Evolutionary conservation across 2,888 invertebrate genomes (phyloP), one percentile per base, ranked within the genome.

Genomic region (Phengaris arion): DNA sequence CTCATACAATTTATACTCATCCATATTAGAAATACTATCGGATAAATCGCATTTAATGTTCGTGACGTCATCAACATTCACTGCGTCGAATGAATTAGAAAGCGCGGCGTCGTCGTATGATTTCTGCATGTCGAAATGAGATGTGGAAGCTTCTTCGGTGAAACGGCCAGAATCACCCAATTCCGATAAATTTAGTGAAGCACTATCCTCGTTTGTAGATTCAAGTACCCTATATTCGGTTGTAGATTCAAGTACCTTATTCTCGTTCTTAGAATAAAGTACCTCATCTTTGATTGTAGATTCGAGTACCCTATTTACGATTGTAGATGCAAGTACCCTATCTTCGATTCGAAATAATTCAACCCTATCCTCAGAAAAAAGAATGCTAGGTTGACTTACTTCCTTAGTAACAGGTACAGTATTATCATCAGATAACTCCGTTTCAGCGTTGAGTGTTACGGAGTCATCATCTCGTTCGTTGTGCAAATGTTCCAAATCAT

Each of bases 71-170:
- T 89, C 89, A 48, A 87, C 77, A 75, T 88, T 85, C 74, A 92
- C 88, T 52, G 82, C 83, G 76, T 92, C 93, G 79, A 85, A 85
- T 59, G 91, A 87, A 78, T 85, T 86, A 45, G 93, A 92, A 78
- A 92, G 90, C 84, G 89, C 82, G 81, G 93, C 93, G 79, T 93
- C 93, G 79, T 89, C 87, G 81, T 84, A 89, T 55, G 83, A 81
- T 45, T 83, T 81, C 69, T 85, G 85, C 55, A 85, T 83, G 79
- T 89, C 89, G 76, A 88, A 82, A 80, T 89, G 85, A 76, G 91
- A 91, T 57, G 89, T 88, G 77, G 86, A 89, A 55, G 90, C 88
- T 77, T 92, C 92, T 81, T 92, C 91, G 0, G 93, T 93, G 79
- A 87, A 92, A 54, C 87, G 90, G 77, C 93, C 93, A 10, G 92